Base-by-base conservation (phyloP, 2,888 invertebrate genomes). In the Caenorhabditis sp. region DNA sequence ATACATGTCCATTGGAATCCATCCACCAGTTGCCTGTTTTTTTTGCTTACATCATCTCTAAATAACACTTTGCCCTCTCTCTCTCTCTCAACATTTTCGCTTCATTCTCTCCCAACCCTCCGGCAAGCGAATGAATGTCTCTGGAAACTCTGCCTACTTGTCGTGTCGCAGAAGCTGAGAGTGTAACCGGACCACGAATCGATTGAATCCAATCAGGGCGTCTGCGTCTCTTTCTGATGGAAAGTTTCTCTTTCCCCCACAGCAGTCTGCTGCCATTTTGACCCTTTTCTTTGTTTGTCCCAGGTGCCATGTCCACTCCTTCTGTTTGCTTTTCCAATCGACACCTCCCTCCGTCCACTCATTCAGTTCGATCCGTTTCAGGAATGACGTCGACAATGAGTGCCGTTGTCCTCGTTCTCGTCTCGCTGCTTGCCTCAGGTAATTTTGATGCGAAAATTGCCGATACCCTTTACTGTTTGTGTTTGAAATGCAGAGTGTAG, bases 271-370 rank as follows among this genome's bases (percentile, higher is more conserved):
- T 68, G 68, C 58, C 58, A 58, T 50, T 41, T 59, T 58, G 50
- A 53, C 59, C 59, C 27, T 13, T 37, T 26, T 26, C 20, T 20
- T 13, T 7, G 41, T 55, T 56, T 66, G 66, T 66, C 56, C 9
- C 59, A 9, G 15, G 27, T 70, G 59, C 59, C 70, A 70, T 70
- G 70, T 70, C 70, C 68, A 68, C 52, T 58, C 58, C 39, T 39
- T 55, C 27, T 48, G 8, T 39, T 7, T 66, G 70, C 30, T 59
- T 70, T 65, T 45, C 59, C 43, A 52, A 43, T 53, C 46, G 52
- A 52, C 58, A 56, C 58, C 39, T 43, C 24, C 6, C 3, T 24
- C 26, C 30, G 26, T 26, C 5, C 45, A 30, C 50, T 37, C 20
- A 53, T 58, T 59, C 48, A 43, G 30, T 66, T 53, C 20, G 37